Base-by-base conservation (phyloP, 2,113 vertebrate species). In the Psammodynastes pulverulentus region DNA sequence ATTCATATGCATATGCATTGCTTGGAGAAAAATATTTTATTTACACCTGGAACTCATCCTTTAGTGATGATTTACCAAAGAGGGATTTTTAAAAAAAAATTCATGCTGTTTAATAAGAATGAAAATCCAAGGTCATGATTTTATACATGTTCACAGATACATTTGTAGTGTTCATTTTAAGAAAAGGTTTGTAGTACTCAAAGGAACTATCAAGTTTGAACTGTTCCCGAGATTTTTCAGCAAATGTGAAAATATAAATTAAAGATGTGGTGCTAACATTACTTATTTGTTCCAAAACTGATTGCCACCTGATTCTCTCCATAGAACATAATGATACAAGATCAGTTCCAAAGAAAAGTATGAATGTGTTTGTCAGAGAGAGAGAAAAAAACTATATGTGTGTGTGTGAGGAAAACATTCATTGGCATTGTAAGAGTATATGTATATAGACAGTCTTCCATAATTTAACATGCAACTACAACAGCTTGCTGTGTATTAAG, bases 371-470 rank as follows among this genome's bases (percentile, higher is more conserved):
- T 90, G n/a, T 51, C 46, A 43, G 12, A 26, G 49, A 13, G 24
- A 9, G 89, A 53, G 72, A 43, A 23, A 43, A 17, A 45, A 24
- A n/a, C 15, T 56, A 26, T 34, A 21, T 17, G 39, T 46, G 86
- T 26, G 21, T 13, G 48, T 17, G 45, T n/a, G 79, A 49, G 8
- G 21, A 23, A 46, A 84, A 12, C 9, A 62, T 46, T 39, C 72
- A 39, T 67, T 84, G 84, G 88, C 48, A 94, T 93, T 87, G 87
- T 89, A 21, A 45, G 95, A 24, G 1, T 13, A 87, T 88, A 90
- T 97, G 96, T 97, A 97, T 94, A 96, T 97, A 96, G 94, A 89
- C 86, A 24, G 96, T 96, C 96, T 97, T 96, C 96, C 96, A 88
- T 96, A 87, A 89, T 87, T 94, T 94, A 94, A 56, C 96, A 95